phyloP scores from a whole-genome alignment of 2,113 vertebrate species.

The Lagenorhynchus albirostris region DNA sequence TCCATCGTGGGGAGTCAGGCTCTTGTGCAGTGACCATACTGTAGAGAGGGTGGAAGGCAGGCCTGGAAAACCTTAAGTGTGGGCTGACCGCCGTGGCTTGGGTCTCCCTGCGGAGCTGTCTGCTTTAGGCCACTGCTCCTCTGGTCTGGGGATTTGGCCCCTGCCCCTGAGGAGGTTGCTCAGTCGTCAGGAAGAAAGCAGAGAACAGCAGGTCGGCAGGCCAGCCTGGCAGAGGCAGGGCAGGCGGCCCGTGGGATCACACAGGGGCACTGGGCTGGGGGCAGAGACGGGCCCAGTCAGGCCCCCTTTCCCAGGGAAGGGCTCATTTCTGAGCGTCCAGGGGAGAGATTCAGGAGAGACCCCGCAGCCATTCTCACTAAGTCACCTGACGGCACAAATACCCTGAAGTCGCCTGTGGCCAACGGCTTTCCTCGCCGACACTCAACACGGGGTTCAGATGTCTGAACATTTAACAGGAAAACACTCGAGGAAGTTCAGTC shows the following conservation, averaged over 20 bases:
- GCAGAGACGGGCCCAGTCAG: not conserved
- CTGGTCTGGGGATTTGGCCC: not conserved
- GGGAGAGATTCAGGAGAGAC: not conserved
- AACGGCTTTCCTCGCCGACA: not conserved
- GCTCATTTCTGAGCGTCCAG: not conserved
- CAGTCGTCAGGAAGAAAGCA: not conserved
- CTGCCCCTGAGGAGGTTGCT: not conserved
- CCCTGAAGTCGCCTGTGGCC: not conserved
- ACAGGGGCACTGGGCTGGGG: not conserved
- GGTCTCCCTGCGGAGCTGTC: not conserved
- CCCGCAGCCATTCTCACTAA: not conserved
- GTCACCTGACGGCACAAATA: rapidly evolving
- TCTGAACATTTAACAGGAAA: not conserved
- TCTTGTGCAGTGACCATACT: not conserved
- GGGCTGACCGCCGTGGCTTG: not conserved
- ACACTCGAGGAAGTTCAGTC: not conserved
- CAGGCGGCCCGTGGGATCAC: rapidly evolving
- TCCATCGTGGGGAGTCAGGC: not conserved
- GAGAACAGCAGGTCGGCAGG: no score
- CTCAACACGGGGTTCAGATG: not conserved
- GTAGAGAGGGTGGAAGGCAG: not conserved
- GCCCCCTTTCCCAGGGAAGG: not conserved
- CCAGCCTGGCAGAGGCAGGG: not conserved
- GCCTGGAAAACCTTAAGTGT: not conserved
- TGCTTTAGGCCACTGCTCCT: not conserved